A percentile compares a stretch with the other conserved stretches of the same genome.
These are phyloP conservation scores for Poecilia picta DNA, from an alignment of 2,797 vertebrate species.

Conservation along the genomic window DNA sequence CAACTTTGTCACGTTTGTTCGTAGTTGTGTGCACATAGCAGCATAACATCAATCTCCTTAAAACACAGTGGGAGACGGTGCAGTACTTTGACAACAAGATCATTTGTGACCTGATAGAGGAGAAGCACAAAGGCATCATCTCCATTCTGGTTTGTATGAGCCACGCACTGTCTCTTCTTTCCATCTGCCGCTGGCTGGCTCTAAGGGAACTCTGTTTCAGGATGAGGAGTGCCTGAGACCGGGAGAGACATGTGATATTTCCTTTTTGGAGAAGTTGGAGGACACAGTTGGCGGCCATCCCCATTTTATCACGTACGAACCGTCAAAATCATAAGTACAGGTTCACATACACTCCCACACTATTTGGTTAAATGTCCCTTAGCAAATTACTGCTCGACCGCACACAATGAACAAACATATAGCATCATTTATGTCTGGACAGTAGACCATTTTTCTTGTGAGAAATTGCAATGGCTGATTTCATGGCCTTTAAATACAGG, in stretches of 20 bases:
- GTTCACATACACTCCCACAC: background rate
- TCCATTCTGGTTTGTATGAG: constrained; percentile 87
- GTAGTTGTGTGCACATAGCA: constrained; percentile 4
- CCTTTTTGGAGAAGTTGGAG: constrained; percentile 95
- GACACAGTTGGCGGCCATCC: constrained; percentile 90
- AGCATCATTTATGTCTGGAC: background rate
- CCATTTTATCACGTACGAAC: constrained; percentile 94
- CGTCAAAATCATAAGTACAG: background rate
- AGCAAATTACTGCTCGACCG: background rate
- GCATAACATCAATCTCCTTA: constrained; percentile 6
- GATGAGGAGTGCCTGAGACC: constrained; percentile 96
- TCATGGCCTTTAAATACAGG: background rate
- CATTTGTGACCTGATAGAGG: constrained; percentile 97
- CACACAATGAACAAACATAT: background rate
- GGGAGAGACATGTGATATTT: constrained; percentile 91
- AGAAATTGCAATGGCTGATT: background rate
- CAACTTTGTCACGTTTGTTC: background rate
- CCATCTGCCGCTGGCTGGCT: background rate
- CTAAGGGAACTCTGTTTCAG: constrained; percentile 70
- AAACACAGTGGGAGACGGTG: constrained; percentile 93
- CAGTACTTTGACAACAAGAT: constrained; percentile 99
- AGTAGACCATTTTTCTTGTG: background rate
- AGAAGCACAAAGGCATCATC: constrained; percentile 98
- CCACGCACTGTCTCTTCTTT: background rate
- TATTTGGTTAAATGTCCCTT: background rate